Evolutionary conservation across 2,888 invertebrate species (phyloP), one percentile per base, ranked within the genome.

Genomic region (Apamea anceps): DNA sequence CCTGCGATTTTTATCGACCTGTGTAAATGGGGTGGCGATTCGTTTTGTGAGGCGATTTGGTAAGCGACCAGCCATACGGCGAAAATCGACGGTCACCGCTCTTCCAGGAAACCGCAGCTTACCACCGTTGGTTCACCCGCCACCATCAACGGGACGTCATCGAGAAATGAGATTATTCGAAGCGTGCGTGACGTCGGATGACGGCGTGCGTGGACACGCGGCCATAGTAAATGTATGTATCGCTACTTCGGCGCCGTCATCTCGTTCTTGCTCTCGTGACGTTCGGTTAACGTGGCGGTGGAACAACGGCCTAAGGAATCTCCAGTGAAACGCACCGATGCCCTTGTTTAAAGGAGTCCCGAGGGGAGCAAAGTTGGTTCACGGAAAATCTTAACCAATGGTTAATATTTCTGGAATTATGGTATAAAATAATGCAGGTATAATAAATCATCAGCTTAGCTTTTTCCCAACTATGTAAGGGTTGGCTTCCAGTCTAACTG

Each of bases 321-420:
- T 62, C 42, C 8, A 8, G 32, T 63, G 21, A 12, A 75, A 37
- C 76, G 45, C 83, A 76, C 63, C 54, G 18, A 65, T 83, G 54
- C n/a, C 25, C 15, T n/a, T 37, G 7, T 42, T 45, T 54, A 62
- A 82, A 79, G 42, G 63, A 32, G 51, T 75, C 62, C 51, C 51
- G 3, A 8, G 25, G 75, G 57, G 28, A 28, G 21, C 42, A 51
- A 51, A 45, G 57, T 75, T 15, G 15, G n/a, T 75, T 51, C 42
- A 15, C 28, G 7, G 10, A 18, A 12, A 4, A n/a, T 57, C 25
- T 65, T 65, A 65, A 54, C 45, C 51, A 37, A 21, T 72, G 37
- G 0, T 12, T 81, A n/a, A 37, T 21, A 48, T 28, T 57, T 48
- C 0, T 21, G 32, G 45, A 12, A 42, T 15, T 65, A 80, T 8